Conservation (phyloP, 2,888 invertebrate species). For the Magallana nippona region DNA sequence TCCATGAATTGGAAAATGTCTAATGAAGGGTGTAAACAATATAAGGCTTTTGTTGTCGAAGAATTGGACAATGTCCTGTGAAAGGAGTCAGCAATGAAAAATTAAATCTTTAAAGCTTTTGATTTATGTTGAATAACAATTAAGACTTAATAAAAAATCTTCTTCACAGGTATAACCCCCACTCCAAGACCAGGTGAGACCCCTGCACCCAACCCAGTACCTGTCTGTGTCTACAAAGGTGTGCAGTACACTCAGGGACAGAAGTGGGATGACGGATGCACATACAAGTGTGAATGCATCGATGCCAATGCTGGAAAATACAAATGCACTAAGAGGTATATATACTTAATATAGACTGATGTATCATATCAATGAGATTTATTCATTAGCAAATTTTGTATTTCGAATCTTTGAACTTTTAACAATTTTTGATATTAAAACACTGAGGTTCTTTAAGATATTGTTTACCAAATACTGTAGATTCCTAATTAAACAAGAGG, state of each 20-base stretch:
- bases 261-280: constrained; percentile 68
- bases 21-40: too few species aligned
- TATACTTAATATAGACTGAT: background rate
- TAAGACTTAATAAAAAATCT: background rate
- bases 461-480: too few species aligned
- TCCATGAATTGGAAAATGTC: too few species aligned
- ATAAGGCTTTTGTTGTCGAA: too few species aligned
- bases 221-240: constrained; percentile 68
- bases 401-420: too few species aligned
- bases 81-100: too few species aligned
- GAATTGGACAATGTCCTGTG: too few species aligned
- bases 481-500: too few species aligned
- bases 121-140: background rate
- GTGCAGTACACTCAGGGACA: constrained; percentile 63
- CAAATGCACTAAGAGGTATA: constrained; percentile 66
- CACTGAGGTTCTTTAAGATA: too few species aligned
- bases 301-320: constrained; percentile 63
- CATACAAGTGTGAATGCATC: constrained; percentile 65
- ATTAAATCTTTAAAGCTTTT: background rate
- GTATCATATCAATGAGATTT: too few species aligned
- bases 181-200: constrained; percentile 55
- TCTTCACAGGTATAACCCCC: constrained; percentile 57
- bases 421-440: too few species aligned
- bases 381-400: too few species aligned
- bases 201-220: constrained; percentile 48